phyloP scores from a whole-genome alignment of 2,113 vertebrate species.

The Thunnus maccoyii region DNA sequence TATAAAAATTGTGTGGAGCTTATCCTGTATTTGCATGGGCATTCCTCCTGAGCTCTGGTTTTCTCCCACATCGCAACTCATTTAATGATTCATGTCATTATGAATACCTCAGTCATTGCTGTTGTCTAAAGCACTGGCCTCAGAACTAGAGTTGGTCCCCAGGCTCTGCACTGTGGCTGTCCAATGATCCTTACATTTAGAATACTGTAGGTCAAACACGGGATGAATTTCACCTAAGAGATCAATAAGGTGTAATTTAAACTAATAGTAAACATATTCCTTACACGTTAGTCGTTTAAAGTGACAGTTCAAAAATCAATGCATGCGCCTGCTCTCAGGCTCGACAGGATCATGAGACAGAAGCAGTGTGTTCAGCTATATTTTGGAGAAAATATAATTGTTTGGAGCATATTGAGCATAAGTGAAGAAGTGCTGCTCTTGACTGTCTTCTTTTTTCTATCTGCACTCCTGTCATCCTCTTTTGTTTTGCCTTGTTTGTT shows the following conservation, averaged over 20 bases:
- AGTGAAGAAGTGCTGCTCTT: not conserved
- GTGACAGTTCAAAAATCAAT: not conserved
- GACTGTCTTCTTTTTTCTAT: not conserved
- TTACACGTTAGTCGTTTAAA: not conserved
- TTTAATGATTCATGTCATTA: no score
- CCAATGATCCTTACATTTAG: not conserved
- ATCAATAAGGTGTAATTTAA: conserved; percentile 12
- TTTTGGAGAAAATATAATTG: not conserved
- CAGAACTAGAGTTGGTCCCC: not conserved
- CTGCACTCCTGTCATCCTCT: not conserved
- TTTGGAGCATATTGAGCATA: not conserved
- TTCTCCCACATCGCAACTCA: no score
- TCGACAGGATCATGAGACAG: not conserved
- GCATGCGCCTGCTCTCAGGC: not conserved
- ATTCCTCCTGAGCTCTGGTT: no score
- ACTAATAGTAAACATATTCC: not conserved
- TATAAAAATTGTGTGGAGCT: no score
- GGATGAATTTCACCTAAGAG: not conserved
- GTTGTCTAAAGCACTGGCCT: not conserved
- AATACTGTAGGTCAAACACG: not conserved
- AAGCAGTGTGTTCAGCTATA: not conserved
- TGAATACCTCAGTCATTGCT: not conserved
- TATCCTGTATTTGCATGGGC: no score
- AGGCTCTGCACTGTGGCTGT: not conserved
- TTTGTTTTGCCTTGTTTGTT: not conserved